Evolutionary conservation across 2,888 invertebrate species (phyloP).

Genomic region (Dasysyrphus albostriatus): DNA sequence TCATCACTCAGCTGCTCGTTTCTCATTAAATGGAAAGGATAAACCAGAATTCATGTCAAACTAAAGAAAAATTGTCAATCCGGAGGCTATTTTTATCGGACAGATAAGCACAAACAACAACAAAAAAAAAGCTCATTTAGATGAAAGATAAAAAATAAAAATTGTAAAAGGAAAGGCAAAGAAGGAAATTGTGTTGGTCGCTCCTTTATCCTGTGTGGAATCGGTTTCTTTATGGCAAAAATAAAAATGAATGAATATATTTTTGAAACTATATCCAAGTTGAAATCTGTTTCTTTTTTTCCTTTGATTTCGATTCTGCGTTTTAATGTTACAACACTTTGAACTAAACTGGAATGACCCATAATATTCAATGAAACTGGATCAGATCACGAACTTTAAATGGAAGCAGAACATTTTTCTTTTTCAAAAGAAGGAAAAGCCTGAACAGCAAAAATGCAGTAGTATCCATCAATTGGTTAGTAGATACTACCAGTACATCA

Average conservation of each 20-base stretch:
- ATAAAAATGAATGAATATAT: conserved; percentile 11
- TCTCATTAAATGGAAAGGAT: conserved; percentile 48
- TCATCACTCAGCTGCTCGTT: conserved; percentile 22
- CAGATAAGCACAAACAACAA: neutral
- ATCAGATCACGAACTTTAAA: conserved; percentile 51
- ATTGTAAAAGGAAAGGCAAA: neutral
- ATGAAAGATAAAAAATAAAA: conserved; percentile 34
- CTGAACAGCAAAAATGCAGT: conserved; percentile 14
- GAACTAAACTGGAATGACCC: conserved; percentile 41
- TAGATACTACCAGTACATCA: conserved; percentile 7
- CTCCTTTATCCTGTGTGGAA: conserved; percentile 36
- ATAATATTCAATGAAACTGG: conserved; percentile 54
- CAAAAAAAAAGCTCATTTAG: conserved; percentile 46
- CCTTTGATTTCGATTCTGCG: conserved; percentile 35
- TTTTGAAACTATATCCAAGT: neutral
- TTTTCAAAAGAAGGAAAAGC: neutral
- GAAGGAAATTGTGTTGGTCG: conserved; percentile 47
- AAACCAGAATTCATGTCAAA: conserved; percentile 57
- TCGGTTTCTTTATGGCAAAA: conserved; percentile 26
- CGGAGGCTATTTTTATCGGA: conserved; percentile 48
- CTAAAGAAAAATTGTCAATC: conserved; percentile 26
- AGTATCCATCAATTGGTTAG: conserved; percentile 37
- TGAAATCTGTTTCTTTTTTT: neutral
- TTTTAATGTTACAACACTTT: conserved; percentile 37
- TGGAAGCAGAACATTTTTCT: conserved; percentile 29